Conservation (phyloP, 53 echinoderm and acorn worm species). For the Stichopus horrens region DNA sequence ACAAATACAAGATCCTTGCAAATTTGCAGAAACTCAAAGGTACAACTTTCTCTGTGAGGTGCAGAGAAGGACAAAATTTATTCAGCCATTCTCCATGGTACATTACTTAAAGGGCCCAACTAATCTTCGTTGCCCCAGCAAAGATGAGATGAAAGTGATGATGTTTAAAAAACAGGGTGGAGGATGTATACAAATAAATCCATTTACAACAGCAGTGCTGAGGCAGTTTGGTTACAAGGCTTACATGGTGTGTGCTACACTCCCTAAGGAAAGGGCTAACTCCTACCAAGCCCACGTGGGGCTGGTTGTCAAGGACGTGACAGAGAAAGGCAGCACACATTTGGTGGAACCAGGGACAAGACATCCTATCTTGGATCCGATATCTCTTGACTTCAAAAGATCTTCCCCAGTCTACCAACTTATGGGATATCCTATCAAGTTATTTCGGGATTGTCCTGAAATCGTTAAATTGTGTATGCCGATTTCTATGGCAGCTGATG, state of each 20-base stretch:
- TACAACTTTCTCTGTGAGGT: background rate
- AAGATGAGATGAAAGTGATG: background rate
- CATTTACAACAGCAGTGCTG: background rate
- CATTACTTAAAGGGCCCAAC: background rate
- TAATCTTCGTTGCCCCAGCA: background rate
- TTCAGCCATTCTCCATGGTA: background rate
- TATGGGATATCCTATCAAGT: no score
- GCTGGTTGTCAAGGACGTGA: no score
- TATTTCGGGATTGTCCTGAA: no score
- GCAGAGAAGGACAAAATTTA: background rate
- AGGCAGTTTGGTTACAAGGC: background rate
- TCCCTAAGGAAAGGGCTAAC: no score
- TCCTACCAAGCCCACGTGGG: no score
- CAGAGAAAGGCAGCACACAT: no score
- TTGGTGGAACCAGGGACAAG: no score
- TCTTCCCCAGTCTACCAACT: no score
- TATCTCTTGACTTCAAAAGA: constrained; percentile 1
- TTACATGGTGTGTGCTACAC: no score
- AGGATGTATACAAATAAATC: background rate
- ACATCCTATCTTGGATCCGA: no score
- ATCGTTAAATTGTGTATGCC: no score
- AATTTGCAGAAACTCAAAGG: background rate
- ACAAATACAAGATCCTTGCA: background rate
- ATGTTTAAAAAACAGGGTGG: constrained; percentile 15
- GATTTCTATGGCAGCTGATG: background rate